These are phyloP conservation scores for Myopa testacea DNA, from an alignment of 2,888 invertebrate species.

Conservation along the genomic window DNA sequence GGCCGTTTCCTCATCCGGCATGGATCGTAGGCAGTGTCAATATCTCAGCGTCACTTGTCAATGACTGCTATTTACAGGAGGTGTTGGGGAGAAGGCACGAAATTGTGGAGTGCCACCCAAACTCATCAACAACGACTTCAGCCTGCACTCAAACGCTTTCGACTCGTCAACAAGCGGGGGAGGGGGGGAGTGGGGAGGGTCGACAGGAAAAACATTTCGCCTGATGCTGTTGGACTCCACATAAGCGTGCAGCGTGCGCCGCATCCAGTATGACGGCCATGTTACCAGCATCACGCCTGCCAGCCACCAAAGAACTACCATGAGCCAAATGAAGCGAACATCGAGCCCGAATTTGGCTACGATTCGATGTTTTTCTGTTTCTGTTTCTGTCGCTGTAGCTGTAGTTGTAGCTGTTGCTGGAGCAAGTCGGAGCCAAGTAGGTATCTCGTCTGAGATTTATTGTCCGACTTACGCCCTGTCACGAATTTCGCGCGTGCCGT, in stretches of 20 bases:
- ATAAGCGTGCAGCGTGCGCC: slow-evolving; percentile 14
- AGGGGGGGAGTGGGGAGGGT: neutral
- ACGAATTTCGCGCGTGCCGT: slow-evolving; percentile 59
- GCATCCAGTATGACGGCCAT: neutral
- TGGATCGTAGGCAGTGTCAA: slow-evolving; percentile 30
- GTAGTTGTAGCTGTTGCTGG: slow-evolving; percentile 12
- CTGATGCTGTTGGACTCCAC: slow-evolving; percentile 29
- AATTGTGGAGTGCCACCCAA: slow-evolving; percentile 32
- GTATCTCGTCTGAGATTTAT: slow-evolving; percentile 50
- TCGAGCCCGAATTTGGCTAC: slow-evolving; percentile 12
- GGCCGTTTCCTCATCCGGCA: slow-evolving; percentile 14
- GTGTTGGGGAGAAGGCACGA: neutral
- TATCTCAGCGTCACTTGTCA: slow-evolving; percentile 38
- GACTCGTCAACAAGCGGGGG: slow-evolving; percentile 15
- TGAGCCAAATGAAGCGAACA: slow-evolving; percentile 7
- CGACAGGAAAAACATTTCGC: slow-evolving; percentile 30
- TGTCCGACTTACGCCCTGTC: slow-evolving; percentile 57
- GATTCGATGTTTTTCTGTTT: neutral
- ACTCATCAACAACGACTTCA: slow-evolving; percentile 31
- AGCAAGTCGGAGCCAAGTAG: slow-evolving; percentile 25
- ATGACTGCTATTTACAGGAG: neutral
- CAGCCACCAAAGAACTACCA: slow-evolving; percentile 20
- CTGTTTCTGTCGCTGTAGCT: slow-evolving; percentile 19
- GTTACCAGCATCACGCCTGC: slow-evolving; percentile 35
- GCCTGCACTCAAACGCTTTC: slow-evolving; percentile 15